phyloP scores from a whole-genome alignment of 30 jellyfish, hydroid and myxozoan genomes.

The Cassiopea xamachana region DNA sequence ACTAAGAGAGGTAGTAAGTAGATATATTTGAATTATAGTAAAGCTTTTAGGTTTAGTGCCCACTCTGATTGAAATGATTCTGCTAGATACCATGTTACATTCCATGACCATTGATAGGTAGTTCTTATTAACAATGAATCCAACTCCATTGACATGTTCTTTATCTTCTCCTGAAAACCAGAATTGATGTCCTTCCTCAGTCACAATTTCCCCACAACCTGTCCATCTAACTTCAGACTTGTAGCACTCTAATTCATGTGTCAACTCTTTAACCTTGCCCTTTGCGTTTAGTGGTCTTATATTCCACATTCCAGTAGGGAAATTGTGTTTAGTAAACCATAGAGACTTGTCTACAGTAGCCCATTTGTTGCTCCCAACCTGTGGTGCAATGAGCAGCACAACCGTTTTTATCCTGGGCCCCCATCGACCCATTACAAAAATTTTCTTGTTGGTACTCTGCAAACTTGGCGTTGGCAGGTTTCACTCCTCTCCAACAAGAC shows the following conservation, averaged over 20 bases:
- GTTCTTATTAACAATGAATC: slow-evolving; percentile 16
- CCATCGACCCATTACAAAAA: slow-evolving; percentile 44
- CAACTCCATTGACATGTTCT: slow-evolving; percentile 23
- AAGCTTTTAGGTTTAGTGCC: slow-evolving; percentile 18
- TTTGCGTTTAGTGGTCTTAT: slow-evolving; percentile 11
- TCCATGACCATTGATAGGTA: slow-evolving; percentile 20
- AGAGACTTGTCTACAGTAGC: neutral
- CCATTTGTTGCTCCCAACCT: neutral
- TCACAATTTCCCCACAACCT: slow-evolving; percentile 18
- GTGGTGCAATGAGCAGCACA: slow-evolving; percentile 13
- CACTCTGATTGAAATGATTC: slow-evolving; percentile 36
- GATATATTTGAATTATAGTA: slow-evolving; percentile 44
- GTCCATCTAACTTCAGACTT: slow-evolving; percentile 27
- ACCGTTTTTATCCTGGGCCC: slow-evolving; percentile 22
- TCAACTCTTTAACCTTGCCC: slow-evolving; percentile 24
- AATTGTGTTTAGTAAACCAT: neutral
- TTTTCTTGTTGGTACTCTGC: neutral
- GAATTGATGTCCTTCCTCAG: slow-evolving; percentile 45
- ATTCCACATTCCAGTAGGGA: slow-evolving; percentile 45
- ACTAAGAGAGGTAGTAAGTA: slow-evolving; percentile 14
- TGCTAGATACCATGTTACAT: slow-evolving; percentile 17
- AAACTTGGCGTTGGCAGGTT: neutral
- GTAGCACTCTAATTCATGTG: slow-evolving; percentile 24
- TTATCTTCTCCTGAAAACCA: slow-evolving; percentile 36
- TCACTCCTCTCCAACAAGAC: neutral